Percentiles rank a stretch among this genome's conserved stretches.
phyloP scores from a whole-genome alignment of 2,113 vertebrate genomes.

The Okapia johnstoni region DNA sequence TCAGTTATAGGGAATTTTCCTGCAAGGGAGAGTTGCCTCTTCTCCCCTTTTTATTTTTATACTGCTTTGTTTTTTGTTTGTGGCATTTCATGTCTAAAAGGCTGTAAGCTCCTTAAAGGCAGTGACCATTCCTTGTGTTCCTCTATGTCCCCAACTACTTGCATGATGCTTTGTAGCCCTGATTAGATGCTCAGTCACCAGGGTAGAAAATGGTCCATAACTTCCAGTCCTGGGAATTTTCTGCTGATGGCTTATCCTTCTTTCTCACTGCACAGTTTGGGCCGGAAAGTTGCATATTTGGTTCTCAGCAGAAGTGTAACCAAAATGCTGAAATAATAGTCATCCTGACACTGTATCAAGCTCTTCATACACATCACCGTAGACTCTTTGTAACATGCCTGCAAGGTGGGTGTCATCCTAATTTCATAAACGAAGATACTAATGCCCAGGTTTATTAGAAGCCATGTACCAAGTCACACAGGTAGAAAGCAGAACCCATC shows the following conservation, averaged over 20 bases:
- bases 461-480: not conserved
- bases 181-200: not conserved
- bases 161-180: not conserved
- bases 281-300: not conserved
- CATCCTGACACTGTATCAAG: not conserved
- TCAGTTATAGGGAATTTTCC: not conserved
- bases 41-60: not conserved
- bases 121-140: not conserved
- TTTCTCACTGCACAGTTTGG: not conserved
- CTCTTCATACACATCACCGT: not conserved
- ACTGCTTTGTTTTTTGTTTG: not conserved
- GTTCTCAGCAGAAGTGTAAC: not conserved
- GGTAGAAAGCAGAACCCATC: not conserved
- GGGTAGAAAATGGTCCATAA: not conserved
- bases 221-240: not conserved
- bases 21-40: not conserved
- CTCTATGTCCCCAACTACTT: not conserved
- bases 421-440: constrained; percentile 1
- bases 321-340: not conserved
- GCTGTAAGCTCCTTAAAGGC: not conserved
- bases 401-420: not conserved
- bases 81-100: not conserved
- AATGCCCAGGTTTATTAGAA: not conserved
- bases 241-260: not conserved
- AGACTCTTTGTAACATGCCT: not conserved